Base-by-base conservation (phyloP, 2,888 invertebrate species). In the Vesta saturnalis region DNA sequence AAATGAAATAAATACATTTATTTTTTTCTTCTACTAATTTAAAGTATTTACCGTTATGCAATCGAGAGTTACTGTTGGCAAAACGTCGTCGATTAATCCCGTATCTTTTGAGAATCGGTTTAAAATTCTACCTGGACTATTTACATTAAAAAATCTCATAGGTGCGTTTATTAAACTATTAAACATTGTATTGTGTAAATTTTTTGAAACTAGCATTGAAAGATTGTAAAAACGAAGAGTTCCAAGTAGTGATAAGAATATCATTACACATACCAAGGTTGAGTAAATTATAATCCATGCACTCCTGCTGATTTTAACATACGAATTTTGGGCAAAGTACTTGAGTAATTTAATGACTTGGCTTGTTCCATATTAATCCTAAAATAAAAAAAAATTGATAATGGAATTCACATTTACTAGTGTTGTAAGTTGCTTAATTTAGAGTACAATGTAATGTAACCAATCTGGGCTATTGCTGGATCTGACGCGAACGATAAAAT, bases 61-160 rank as follows among this genome's bases (percentile, higher is more conserved):
- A n/a, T 68, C 68, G 8, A 60, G 43, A 5, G 64, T 12, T 49
- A 86, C 85, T 18, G 79, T 75, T 0, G 88, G 87, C 49, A 89
- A 76, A 8, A 84, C 66, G 77, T 88, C 89, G 76, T 89, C 89
- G 18, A 88, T 84, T 0, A 87, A 82, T 0, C 87, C 91, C 80
- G 91, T 88, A 79, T 92, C 92, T 79, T 91, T 92, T 1, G 92
- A 89, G 39, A 39, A 39, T 39, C 39, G 8, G 39, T 39, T 39
- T 2, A 39, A n/a, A 39, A 92, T 88, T 49, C 87, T 84, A 1
- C 89, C 89, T 0, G 87, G 86, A 0, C 90, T 88, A 79, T 92
- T 92, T 0, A 84, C 86, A 75, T 91, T 91, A 81, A 92, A 93
- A 80, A 93, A 93, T 61, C 85, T 82, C 84, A 92, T 89, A 0